These are phyloP conservation scores for Colius striatus DNA, from an alignment of 2,113 vertebrate genomes.

Conservation along the genomic window DNA sequence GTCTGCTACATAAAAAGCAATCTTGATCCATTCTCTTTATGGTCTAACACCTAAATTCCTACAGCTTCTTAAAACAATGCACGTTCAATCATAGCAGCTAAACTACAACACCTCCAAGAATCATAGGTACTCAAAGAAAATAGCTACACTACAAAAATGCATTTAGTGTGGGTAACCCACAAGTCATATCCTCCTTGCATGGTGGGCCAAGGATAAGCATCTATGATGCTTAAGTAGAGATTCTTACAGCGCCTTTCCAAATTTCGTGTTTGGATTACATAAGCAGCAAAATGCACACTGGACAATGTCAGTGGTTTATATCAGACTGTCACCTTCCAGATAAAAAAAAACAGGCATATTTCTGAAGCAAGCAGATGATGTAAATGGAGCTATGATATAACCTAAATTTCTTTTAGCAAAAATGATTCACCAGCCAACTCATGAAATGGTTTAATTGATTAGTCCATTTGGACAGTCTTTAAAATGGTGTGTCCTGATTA, in stretches of 20 bases:
- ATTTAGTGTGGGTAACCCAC: neutral
- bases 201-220: neutral
- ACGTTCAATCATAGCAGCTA: neutral
- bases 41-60: neutral
- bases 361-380: neutral
- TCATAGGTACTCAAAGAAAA: neutral
- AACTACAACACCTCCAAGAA: neutral
- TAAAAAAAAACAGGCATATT: neutral
- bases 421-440: neutral
- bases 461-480: neutral
- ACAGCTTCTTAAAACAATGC: neutral
- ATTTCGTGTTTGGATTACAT: neutral
- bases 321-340: neutral
- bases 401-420: neutral
- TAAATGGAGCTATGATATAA: neutral
- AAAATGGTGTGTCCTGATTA: neutral
- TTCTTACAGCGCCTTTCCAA: neutral
- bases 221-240: neutral
- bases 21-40: neutral
- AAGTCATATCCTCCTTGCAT: neutral
- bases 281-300: neutral
- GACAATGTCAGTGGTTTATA: fast-evolving
- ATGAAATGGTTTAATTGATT: neutral
- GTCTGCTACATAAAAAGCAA: neutral
- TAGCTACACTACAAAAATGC: neutral